Base-by-base conservation (phyloP, 2,888 invertebrate species). In the Diaperis boleti region DNA sequence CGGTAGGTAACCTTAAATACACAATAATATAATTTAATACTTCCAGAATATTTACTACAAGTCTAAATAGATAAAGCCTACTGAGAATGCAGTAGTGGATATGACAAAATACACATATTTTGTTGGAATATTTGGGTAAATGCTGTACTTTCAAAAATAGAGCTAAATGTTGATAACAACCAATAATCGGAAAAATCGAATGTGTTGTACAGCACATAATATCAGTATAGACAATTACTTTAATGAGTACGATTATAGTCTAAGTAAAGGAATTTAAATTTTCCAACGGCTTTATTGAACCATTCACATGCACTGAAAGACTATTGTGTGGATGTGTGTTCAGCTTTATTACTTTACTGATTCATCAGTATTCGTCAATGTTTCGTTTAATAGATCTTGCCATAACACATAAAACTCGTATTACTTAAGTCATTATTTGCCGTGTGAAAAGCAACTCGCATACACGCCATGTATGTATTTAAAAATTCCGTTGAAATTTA, bases 251-350 rank as follows among this genome's bases (percentile, higher is more conserved):
- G 26, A 26, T 8, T 26, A 26, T 26, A 3, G n/a, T 5, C 4
- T 26, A 2, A 26, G 26, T 26, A 26, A 6, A 26, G 26, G 26
- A 26, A 26, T 26, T 26, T 20, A 6, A 20, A 20, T 6, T 20
- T 20, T 20, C 6, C 20, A 20, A 8, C 26, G 26, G 8, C 26
- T 5, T 8, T 26, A 8, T n/a, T n/a, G n/a, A 26, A 26, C 26
- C 44, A 45, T 45, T 26, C 22, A 45, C 44, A 45, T 52, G 49
- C 35, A 41, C 20, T 8, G n/a, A n/a, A 35, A 17, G 31, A 14
- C 42, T 18, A 31, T 14, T 17, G 18, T 17, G 4, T 10, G 13
- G 15, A 18, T 18, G 20, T n/a, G 15, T 18, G 42, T n/a, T 42
- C 42, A 17, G 2, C 15, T 41, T 42, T 42, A 42, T 35, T 35